Conservation (phyloP, 2,888 invertebrate genomes). For the Cheilosia scutellata region DNA sequence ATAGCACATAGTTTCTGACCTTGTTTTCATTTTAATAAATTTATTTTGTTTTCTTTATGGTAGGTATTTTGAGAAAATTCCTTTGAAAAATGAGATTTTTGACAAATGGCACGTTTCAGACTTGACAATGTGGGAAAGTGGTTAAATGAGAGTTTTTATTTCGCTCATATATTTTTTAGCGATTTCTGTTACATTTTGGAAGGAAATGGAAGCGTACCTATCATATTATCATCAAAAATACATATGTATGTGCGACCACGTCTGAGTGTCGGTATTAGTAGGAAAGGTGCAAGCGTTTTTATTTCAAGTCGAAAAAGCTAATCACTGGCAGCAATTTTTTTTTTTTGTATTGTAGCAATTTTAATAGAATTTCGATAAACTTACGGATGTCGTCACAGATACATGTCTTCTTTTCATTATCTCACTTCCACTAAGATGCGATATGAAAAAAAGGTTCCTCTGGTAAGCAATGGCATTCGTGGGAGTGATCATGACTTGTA, state of each 20-base stretch:
- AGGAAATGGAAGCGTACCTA: conserved; percentile 59
- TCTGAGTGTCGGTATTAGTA: not conserved
- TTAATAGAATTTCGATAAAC: too few relatives aligned
- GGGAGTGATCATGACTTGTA: too few relatives aligned
- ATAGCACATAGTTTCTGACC: not conserved
- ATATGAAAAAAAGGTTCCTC: too few relatives aligned
- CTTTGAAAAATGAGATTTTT: conserved; percentile 54
- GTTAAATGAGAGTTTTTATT: not conserved
- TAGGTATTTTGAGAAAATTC: conserved; percentile 47
- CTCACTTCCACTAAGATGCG: too few relatives aligned
- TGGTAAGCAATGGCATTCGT: too few relatives aligned
- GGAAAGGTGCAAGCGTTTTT: not conserved
- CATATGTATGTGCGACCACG: not conserved
- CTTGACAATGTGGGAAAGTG: conserved; percentile 53
- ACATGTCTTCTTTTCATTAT: too few relatives aligned
- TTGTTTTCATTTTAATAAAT: not conserved
- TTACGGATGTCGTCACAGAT: too few relatives aligned
- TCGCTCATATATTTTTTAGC: not conserved
- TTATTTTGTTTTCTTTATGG: conserved; percentile 5
- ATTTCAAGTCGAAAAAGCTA: not conserved
- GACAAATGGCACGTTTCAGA: conserved; percentile 58
- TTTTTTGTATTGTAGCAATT: too few relatives aligned
- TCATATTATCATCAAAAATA: conserved; percentile 26
- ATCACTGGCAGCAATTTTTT: too few relatives aligned
- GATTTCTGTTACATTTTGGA: conserved; percentile 24